phyloP scores from a whole-genome alignment of 2,113 vertebrate genomes.

The Atherinomorus stipes region DNA sequence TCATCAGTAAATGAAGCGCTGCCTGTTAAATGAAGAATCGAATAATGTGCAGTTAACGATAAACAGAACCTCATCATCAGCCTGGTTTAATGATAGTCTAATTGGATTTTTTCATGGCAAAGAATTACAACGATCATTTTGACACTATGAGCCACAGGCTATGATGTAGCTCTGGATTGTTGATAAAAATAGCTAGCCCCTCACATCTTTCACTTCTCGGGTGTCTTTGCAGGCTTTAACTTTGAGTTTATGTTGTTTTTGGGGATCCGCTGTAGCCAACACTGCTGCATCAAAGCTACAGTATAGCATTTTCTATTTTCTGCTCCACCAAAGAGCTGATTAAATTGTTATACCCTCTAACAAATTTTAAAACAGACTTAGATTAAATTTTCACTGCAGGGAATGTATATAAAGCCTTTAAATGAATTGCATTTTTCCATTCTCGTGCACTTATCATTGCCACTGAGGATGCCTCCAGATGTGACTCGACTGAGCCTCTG shows the following conservation, averaged over 20 bases:
- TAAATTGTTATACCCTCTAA: constrained; percentile 63
- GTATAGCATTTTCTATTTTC: constrained; percentile 50
- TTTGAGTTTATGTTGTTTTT: constrained; percentile 50
- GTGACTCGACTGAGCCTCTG: constrained; percentile 41
- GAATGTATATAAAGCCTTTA: constrained; percentile 52
- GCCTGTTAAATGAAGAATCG: constrained; percentile 83
- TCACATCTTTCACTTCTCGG: constrained; percentile 59
- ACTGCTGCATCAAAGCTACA: constrained; percentile 32
- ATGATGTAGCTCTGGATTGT: constrained; percentile 57
- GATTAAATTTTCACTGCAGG: constrained; percentile 55
- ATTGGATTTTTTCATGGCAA: constrained; percentile 81
- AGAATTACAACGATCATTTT: constrained; percentile 78
- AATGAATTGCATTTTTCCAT: constrained; percentile 53
- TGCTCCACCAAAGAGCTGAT: constrained; percentile 65
- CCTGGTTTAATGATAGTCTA: constrained; percentile 80
- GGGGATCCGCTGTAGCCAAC: constrained; percentile 36
- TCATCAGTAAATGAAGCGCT: constrained; percentile 83
- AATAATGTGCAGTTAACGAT: constrained; percentile 83
- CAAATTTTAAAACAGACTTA: constrained; percentile 58
- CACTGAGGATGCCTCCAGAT: constrained; percentile 51
- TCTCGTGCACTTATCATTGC: constrained; percentile 23
- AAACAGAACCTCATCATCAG: constrained; percentile 82
- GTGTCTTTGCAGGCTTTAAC: constrained; percentile 27
- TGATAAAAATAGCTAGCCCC: constrained; percentile 71
- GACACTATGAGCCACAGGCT: constrained; percentile 77